phyloP scores from a whole-genome alignment of 2,113 vertebrate genomes.

The Leucopsar rothschildi region DNA sequence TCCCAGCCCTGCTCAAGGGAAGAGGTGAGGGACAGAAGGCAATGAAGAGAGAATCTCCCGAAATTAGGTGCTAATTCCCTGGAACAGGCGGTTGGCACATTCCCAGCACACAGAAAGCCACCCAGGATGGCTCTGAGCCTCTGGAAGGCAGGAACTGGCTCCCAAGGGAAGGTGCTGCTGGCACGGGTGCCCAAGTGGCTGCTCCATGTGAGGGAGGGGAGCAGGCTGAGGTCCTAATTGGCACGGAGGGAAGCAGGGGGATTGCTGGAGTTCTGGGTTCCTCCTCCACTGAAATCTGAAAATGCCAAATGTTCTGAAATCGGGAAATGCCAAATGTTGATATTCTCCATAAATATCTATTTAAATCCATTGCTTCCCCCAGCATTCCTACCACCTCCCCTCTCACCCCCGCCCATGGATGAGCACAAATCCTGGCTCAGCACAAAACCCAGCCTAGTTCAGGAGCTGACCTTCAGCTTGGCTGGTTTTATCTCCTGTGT shows the following conservation, averaged over 20 bases:
- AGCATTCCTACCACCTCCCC: not conserved
- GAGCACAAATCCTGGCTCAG: not conserved
- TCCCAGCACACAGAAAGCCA: not conserved
- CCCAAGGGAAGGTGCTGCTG: not conserved
- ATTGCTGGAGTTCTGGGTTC: constrained; percentile 7
- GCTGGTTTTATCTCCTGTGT: not conserved
- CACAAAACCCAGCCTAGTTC: not conserved
- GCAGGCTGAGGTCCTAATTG: not conserved
- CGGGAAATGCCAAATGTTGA: constrained; percentile 46
- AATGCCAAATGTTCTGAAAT: constrained; percentile 53
- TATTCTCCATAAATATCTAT: constrained; percentile 29
- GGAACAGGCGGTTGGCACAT: not conserved
- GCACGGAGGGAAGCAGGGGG: not conserved
- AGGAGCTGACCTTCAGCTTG: constrained; percentile 38
- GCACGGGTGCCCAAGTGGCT: not conserved
- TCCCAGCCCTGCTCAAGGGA: not conserved
- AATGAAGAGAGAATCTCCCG: not conserved
- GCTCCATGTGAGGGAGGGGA: not conserved
- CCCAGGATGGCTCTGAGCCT: not conserved
- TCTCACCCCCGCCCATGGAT: not conserved
- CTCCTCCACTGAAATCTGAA: constrained; percentile 44
- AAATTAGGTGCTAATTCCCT: not conserved
- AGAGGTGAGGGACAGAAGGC: not conserved
- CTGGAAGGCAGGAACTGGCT: not conserved
- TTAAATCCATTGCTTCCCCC: constrained; percentile 30